A percentile compares a stretch with the other conserved stretches of the same genome.
Evolutionary conservation across 1,140 invertebrate species (phyloP).

Genomic region (Leptopilina clavipes): DNA sequence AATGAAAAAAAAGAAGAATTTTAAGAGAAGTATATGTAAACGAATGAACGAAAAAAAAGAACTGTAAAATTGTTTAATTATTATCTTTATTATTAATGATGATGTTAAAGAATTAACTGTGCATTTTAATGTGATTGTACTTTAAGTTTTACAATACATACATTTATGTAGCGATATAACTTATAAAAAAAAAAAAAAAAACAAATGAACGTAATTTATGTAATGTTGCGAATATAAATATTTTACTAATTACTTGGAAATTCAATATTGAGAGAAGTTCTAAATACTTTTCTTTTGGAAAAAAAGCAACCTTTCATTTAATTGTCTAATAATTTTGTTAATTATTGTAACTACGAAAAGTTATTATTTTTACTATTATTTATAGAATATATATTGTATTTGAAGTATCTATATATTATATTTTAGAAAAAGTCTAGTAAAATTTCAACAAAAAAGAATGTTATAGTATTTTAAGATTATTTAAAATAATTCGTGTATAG

Average conservation of each 20-base stretch:
- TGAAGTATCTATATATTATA: neutral
- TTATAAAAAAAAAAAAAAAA: neutral
- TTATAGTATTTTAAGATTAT: constrained; percentile 12
- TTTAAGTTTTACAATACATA: constrained; percentile 30
- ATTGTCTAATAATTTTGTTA: neutral
- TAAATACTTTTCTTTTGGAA: neutral
- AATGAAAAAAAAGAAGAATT: neutral
- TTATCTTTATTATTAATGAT: constrained; percentile 17
- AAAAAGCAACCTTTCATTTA: neutral
- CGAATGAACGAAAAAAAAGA: constrained; percentile 11
- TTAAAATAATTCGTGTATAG: neutral
- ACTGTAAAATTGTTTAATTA: constrained; percentile 9
- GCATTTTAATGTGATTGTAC: constrained; percentile 35
- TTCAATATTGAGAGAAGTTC: constrained; percentile 3
- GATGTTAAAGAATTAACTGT: constrained; percentile 13
- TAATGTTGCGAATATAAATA: constrained; percentile 31
- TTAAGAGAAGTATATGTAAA: neutral
- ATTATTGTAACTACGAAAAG: neutral
- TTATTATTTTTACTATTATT: neutral
- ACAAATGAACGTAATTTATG: constrained; percentile 27
- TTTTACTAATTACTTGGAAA: constrained; percentile 11
- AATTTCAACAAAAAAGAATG: neutral
- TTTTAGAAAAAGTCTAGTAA: neutral
- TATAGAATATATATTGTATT: neutral
- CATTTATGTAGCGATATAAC: constrained; percentile 26